phyloP scores from a whole-genome alignment of 2,113 vertebrate genomes.

The Prinia subflava region DNA sequence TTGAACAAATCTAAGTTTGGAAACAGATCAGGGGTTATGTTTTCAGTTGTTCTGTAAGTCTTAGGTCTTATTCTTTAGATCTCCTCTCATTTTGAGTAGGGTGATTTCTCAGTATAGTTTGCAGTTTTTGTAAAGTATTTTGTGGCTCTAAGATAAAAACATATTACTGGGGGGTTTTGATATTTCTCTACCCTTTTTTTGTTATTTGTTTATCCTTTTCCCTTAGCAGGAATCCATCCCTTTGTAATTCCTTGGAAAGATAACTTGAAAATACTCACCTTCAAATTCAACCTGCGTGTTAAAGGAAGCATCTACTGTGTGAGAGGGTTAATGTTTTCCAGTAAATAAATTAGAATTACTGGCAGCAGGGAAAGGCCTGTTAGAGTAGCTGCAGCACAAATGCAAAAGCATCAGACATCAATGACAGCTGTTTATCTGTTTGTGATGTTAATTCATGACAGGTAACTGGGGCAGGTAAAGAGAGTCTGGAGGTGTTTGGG shows the following conservation, averaged over 20 bases:
- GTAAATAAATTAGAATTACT: neutral
- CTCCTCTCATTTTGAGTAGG: neutral
- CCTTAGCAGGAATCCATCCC: neutral
- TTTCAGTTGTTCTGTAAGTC: neutral
- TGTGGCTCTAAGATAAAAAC: neutral
- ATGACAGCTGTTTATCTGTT: neutral
- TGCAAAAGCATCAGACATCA: neutral
- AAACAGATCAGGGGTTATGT: neutral
- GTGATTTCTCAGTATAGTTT: neutral
- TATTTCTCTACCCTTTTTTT: neutral
- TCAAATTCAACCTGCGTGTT: neutral
- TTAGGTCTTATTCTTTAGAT: neutral
- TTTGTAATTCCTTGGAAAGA: neutral
- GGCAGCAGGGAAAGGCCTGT: neutral
- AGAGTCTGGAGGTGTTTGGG: neutral
- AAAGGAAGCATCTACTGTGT: neutral
- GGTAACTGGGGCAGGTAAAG: neutral
- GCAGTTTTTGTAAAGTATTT: neutral
- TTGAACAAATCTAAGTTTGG: neutral
- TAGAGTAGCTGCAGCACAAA: neutral
- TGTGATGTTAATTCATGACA: neutral
- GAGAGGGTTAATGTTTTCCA: neutral
- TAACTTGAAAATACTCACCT: neutral
- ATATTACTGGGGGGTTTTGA: neutral
- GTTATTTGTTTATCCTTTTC: neutral